Evolutionary conservation across 2,797 vertebrate species (phyloP).

Genomic region (Xerus rutilus): DNA sequence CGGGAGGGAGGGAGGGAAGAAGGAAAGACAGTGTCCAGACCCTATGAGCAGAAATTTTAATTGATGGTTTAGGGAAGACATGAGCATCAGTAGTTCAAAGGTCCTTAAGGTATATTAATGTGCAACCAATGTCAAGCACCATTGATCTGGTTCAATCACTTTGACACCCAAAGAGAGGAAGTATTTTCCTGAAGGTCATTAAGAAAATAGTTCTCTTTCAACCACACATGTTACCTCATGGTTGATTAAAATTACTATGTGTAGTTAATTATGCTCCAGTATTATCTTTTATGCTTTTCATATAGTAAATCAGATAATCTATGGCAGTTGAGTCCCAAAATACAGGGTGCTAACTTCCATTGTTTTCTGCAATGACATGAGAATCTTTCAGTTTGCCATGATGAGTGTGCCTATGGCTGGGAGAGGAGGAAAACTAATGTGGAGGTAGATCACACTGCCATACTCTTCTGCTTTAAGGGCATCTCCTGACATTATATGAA

Average conservation of each 20-base stretch:
- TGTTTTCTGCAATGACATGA: background rate
- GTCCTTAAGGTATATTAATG: background rate
- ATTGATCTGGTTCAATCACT: background rate
- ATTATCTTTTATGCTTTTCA: background rate
- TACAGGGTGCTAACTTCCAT: background rate
- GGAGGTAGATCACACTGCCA: background rate
- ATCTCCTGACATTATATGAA: background rate
- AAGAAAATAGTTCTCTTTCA: background rate
- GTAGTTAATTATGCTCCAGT: slow-evolving; percentile 17
- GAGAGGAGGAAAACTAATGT: background rate
- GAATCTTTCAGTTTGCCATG: background rate
- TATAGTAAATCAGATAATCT: background rate
- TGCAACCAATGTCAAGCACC: background rate
- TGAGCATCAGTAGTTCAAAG: background rate
- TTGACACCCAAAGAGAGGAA: too few relatives aligned
- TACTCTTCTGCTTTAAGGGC: background rate
- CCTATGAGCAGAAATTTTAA: background rate
- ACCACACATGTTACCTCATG: background rate
- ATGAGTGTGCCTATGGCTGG: background rate
- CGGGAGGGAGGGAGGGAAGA: too few relatives aligned
- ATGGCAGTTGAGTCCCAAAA: background rate
- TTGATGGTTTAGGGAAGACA: background rate
- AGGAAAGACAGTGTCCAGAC: too few relatives aligned
- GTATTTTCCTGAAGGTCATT: too few relatives aligned
- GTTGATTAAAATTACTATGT: slow-evolving; percentile 19